These are phyloP conservation scores for Pristionchus mayeri DNA, from an alignment of 2,888 invertebrate genomes.

Conservation along the genomic window DNA sequence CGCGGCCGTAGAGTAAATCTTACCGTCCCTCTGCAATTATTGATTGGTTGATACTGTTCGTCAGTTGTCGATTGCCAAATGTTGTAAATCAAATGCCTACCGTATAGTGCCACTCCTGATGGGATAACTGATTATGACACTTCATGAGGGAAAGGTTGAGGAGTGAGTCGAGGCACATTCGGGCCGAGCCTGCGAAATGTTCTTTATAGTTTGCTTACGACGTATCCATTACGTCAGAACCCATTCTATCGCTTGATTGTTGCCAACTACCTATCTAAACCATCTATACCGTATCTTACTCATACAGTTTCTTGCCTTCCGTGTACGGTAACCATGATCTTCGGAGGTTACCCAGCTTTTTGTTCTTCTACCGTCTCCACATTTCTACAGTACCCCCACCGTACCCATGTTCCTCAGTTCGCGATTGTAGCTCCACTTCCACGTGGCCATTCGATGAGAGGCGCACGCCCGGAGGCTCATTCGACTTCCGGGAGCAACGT, in stretches of 20 bases:
- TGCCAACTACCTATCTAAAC: too few relatives aligned
- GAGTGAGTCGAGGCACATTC: slow-evolving; percentile 85
- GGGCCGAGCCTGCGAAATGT: slow-evolving; percentile 88
- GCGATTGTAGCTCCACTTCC: slow-evolving; percentile 31
- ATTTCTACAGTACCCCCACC: not conserved
- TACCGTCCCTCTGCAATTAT: slow-evolving; percentile 27
- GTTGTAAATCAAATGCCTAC: slow-evolving; percentile 47
- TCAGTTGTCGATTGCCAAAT: too few relatives aligned
- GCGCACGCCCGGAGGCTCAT: slow-evolving; percentile 5
- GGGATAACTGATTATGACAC: slow-evolving; percentile 91
- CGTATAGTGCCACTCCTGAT: slow-evolving; percentile 88
- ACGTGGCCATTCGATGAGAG: slow-evolving; percentile 39
- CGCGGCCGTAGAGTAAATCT: slow-evolving; percentile 17
- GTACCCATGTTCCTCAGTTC: slow-evolving; percentile 47
- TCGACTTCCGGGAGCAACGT: slow-evolving; percentile 24
- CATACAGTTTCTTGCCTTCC: too few relatives aligned
- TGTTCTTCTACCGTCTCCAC: not conserved
- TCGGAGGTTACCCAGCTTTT: not conserved
- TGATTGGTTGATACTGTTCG: not conserved
- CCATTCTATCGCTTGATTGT: too few relatives aligned
- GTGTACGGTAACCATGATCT: too few relatives aligned
- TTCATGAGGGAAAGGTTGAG: slow-evolving; percentile 86
- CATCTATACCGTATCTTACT: too few relatives aligned
- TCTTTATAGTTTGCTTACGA: too few relatives aligned
- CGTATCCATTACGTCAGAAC: too few relatives aligned